A percentile compares a stretch with the other conserved stretches of the same genome.
These are phyloP conservation scores for Zoanthus sansibaricus DNA, from an alignment of 92 coral and sea anemone species.

Conservation along the genomic window DNA sequence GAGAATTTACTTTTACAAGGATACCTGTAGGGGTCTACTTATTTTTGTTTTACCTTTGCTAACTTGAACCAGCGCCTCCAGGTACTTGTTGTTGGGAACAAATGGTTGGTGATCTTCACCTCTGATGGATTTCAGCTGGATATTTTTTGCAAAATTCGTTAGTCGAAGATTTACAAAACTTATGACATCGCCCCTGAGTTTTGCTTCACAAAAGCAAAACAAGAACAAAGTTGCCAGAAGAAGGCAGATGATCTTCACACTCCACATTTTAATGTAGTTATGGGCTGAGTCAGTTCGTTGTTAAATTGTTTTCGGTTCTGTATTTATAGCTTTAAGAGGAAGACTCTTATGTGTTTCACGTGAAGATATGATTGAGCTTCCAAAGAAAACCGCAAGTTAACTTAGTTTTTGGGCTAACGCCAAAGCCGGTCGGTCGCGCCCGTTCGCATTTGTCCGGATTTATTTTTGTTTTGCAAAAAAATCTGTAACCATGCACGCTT, in stretches of 20 bases:
- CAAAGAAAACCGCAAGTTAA: no score
- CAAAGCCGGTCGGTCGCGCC: neutral
- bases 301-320: neutral
- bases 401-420: no score
- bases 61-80: slow-evolving; percentile 59
- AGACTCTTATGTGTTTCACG: neutral
- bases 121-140: neutral
- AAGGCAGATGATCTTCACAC: neutral
- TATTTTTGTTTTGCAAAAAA: no score
- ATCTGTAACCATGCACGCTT: no score
- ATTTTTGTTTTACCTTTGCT: slow-evolving; percentile 31
- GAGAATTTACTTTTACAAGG: no score
- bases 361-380: no score
- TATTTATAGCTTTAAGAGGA: neutral
- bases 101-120: neutral
- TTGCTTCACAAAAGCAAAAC: neutral
- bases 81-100: slow-evolving; percentile 48
- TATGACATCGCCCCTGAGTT: slow-evolving; percentile 9
- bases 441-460: no score
- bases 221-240: neutral
- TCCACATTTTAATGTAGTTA: neutral
- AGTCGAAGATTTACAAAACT: slow-evolving; percentile 20
- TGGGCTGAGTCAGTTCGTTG: no score
- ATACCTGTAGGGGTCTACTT: no score
- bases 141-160: slow-evolving; percentile 3